Evolutionary conservation across 2,888 invertebrate species (phyloP), one percentile per base, ranked within the genome.

Genomic region (Tanypteryx hageni): DNA sequence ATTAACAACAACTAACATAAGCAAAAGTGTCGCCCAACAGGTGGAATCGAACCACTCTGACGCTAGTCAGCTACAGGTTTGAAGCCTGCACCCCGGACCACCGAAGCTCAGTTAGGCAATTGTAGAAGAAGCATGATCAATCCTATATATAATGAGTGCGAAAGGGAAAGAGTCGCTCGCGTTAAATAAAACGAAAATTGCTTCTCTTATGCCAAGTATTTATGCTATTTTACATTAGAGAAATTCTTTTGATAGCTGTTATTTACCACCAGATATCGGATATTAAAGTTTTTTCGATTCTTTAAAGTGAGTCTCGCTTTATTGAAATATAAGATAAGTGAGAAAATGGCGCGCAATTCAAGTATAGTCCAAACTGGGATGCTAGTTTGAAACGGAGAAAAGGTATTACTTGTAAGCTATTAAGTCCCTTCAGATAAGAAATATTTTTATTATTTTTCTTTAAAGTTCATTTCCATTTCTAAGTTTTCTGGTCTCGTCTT

Each of bases 1-100:
- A n/a, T n/a, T n/a, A n/a, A n/a, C n/a, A n/a, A n/a, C n/a, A n/a
- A n/a, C n/a, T n/a, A n/a, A n/a, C n/a, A n/a, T n/a, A n/a, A n/a
- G n/a, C n/a, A n/a, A 44, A 10, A 31, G 0, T 16, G 10, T 89
- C 97, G 97, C 97, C 97, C 97, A 96, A 95, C 96, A 97, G 97
- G 97, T 97, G 97, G 97, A 97, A 97, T 97, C 96, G 97, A 97
- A 97, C 97, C 97, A 97, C 97, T 97, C 96, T 96, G 97, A 96
- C 96, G 96, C 95, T 96, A 97, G 95, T 96, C 97, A 96, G 96
- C 97, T 97, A 97, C 97, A 97, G 97, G 97, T 97, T 97, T 97
- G 97, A 97, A 97, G 97, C 97, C 97, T 97, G 97, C 97, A 97
- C 97, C 96, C 96, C 97, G 97, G 97, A 97, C 97, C 97, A 97